Percentiles rank a stretch among this genome's conserved stretches.
phyloP scores from a whole-genome alignment of 2,888 invertebrate species.

The Synergus laeviventris region DNA sequence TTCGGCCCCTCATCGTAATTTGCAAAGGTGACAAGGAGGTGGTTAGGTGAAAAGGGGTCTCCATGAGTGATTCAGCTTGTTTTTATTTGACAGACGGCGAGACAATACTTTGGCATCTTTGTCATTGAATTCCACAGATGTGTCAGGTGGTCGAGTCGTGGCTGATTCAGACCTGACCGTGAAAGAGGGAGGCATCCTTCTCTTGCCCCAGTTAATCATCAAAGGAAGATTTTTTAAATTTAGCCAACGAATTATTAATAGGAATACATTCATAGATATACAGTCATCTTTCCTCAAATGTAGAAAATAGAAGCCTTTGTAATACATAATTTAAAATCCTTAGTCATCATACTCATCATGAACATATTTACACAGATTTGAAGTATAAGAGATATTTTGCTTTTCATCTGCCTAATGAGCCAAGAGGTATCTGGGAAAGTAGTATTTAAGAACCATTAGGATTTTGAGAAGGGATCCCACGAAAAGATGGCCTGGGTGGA shows the following conservation, averaged over 20 bases:
- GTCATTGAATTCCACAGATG: conserved; percentile 42
- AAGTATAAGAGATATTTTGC: background rate
- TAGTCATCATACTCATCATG: background rate
- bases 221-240: background rate
- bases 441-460: conserved; percentile 10
- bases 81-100: conserved; percentile 48
- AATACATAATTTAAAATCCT: background rate
- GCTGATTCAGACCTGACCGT: conserved; percentile 30
- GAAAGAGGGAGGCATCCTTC: conserved; percentile 6
- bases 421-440: background rate
- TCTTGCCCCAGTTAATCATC: conserved; percentile 14
- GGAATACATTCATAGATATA: background rate
- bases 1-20: conserved; percentile 8
- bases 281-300: background rate
- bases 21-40: conserved; percentile 38
- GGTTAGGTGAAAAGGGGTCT: conserved; percentile 42
- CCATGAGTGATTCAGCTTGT: conserved; percentile 53
- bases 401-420: background rate
- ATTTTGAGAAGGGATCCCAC: conserved; percentile 44
- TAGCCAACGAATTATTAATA: background rate
- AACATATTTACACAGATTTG: too few relatives aligned
- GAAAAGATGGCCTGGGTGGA: conserved; percentile 51
- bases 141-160: conserved; percentile 51
- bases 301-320: background rate
- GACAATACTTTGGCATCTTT: conserved; percentile 45